phyloP scores from a whole-genome alignment of 1,140 invertebrate species.

The Brachionus sp. region DNA sequence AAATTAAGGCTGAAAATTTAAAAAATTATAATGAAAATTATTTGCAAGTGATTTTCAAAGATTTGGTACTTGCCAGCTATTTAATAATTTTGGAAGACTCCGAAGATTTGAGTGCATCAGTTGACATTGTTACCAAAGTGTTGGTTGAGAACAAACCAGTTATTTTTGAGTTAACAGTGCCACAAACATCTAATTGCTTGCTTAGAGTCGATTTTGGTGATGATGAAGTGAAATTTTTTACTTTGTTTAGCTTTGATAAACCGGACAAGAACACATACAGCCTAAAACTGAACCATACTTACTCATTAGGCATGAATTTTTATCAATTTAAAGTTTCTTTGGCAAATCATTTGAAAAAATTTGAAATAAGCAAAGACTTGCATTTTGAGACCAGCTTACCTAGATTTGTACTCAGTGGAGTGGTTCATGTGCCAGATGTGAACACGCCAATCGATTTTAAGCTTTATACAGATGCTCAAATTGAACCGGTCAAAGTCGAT shows the following conservation, averaged over 20 bases:
- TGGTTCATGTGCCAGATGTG: background rate
- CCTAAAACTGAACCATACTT: background rate
- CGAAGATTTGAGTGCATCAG: background rate
- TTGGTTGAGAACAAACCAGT: background rate
- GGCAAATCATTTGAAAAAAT: background rate
- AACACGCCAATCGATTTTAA: background rate
- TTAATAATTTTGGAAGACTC: conserved; percentile 16
- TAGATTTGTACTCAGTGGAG: background rate
- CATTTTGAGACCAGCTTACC: background rate
- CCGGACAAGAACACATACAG: background rate
- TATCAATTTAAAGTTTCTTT: background rate
- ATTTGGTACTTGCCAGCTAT: conserved; percentile 7
- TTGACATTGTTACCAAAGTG: background rate
- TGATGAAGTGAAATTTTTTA: background rate
- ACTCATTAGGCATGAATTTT: background rate
- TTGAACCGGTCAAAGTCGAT: background rate
- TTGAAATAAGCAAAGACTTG: background rate
- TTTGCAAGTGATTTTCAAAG: background rate
- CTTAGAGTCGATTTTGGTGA: conserved; percentile 28
- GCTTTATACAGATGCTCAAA: background rate
- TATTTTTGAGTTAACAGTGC: background rate
- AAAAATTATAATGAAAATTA: conserved; percentile 20
- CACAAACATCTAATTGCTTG: background rate
- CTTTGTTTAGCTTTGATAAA: background rate
- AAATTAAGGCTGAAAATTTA: background rate